Evolutionary conservation across 2,888 invertebrate genomes (phyloP).

Genomic region (Gastrophysa polygoni): DNA sequence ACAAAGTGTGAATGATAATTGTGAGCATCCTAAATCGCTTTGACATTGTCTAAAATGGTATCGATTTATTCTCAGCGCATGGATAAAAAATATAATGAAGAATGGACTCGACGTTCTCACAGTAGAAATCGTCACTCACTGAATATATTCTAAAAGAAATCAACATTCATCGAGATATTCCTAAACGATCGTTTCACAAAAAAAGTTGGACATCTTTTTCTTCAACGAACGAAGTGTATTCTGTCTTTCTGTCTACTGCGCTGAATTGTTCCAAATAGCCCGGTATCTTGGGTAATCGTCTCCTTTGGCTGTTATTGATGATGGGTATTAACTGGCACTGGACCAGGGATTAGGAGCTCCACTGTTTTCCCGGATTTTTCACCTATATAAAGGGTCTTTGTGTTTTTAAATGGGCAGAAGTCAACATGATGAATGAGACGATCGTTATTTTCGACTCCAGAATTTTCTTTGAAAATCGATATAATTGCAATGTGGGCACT

Average conservation of each 20-base stretch:
- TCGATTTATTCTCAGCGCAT: too few species aligned
- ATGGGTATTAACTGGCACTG: conserved; percentile 34
- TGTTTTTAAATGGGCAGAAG: background rate
- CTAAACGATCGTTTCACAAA: too few species aligned
- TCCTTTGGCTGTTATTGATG: conserved; percentile 35
- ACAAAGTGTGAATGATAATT: too few species aligned
- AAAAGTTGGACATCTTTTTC: background rate
- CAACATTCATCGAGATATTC: too few species aligned
- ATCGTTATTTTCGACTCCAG: background rate
- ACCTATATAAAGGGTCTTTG: conserved; percentile 10
- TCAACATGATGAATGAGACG: background rate
- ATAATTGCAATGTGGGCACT: too few species aligned
- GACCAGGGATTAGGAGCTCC: conserved; percentile 27
- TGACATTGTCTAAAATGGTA: too few species aligned
- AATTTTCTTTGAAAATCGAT: background rate
- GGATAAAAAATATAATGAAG: too few species aligned
- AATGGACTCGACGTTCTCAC: too few species aligned
- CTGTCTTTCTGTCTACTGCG: conserved; percentile 22
- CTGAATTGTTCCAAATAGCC: conserved; percentile 36
- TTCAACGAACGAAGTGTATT: conserved; percentile 11
- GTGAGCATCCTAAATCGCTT: too few species aligned
- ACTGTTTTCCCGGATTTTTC: conserved; percentile 16
- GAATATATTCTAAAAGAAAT: too few species aligned
- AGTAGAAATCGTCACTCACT: too few species aligned
- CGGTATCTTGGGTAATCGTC: conserved; percentile 35